Conservation (phyloP, 2,797 vertebrate genomes). For the Tokudaia muenninki region DNA sequence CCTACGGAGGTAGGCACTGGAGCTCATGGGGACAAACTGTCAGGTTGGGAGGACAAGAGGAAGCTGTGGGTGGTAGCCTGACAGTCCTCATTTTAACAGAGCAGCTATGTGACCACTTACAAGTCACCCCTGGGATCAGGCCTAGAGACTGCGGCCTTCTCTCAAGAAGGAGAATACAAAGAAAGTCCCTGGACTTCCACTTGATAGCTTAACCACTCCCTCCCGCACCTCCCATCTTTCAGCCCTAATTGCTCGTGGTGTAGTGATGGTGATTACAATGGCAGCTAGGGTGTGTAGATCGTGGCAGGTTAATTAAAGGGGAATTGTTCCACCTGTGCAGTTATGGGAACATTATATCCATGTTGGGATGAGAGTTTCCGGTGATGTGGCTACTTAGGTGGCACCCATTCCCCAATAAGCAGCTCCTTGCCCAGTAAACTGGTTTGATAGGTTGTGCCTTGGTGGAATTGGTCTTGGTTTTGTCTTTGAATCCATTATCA, state of each 20-base stretch:
- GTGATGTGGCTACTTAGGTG: too few species aligned
- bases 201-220: not conserved
- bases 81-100: too few species aligned
- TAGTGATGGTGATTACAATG: not conserved
- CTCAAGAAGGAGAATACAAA: not conserved
- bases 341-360: not conserved
- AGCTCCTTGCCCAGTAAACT: not conserved
- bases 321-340: not conserved
- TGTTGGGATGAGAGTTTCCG: not conserved
- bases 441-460: not conserved
- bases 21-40: not conserved
- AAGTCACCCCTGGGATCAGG: not conserved
- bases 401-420: too few species aligned
- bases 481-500: not conserved
- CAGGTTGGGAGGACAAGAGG: not conserved
- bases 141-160: not conserved
- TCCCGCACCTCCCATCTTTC: not conserved
- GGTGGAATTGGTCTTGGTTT: not conserved
- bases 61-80: not conserved
- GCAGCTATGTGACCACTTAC: not conserved
- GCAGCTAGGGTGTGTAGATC: not conserved
- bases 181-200: not conserved
- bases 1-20: not conserved
- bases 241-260: not conserved
- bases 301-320: not conserved